These are phyloP conservation scores for Alosa sapidissima DNA, from an alignment of 2,797 vertebrate genomes.

Conservation along the genomic window DNA sequence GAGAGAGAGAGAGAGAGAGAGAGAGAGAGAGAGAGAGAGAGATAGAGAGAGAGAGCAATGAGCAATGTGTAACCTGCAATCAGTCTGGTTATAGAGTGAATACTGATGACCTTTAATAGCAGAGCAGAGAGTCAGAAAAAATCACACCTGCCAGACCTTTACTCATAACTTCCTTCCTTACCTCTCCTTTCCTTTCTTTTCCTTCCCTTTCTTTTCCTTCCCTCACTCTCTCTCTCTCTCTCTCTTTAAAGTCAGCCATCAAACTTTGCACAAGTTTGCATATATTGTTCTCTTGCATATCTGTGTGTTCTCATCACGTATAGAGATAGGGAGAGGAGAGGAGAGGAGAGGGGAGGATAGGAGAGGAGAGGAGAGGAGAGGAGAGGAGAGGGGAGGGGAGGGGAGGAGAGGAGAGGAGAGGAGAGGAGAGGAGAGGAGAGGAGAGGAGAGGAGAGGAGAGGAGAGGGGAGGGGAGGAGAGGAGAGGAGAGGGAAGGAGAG, in stretches of 20 bases:
- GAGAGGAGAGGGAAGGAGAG: not conserved
- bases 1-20: not conserved
- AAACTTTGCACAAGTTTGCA: not conserved
- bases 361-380: too few relatives aligned
- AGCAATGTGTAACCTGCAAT: not conserved
- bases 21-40: not conserved
- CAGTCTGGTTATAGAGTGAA: not conserved
- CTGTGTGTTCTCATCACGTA: not conserved
- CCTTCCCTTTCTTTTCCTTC: not conserved
- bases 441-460: not conserved
- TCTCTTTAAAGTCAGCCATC: not conserved
- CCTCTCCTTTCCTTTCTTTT: not conserved
- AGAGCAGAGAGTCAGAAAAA: not conserved
- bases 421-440: not conserved
- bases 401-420: not conserved
- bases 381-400: too few relatives aligned
- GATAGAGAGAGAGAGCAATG: not conserved
- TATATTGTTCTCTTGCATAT: constrained; percentile 6
- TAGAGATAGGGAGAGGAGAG: not conserved
- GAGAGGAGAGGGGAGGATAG: not conserved
- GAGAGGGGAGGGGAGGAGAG: not conserved
- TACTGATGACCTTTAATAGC: not conserved
- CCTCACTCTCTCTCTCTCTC: too few relatives aligned
- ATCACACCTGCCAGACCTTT: not conserved
- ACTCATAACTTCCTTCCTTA: not conserved